Base-by-base conservation (phyloP, 2,888 invertebrate species). In the Parnassius orleans region DNA sequence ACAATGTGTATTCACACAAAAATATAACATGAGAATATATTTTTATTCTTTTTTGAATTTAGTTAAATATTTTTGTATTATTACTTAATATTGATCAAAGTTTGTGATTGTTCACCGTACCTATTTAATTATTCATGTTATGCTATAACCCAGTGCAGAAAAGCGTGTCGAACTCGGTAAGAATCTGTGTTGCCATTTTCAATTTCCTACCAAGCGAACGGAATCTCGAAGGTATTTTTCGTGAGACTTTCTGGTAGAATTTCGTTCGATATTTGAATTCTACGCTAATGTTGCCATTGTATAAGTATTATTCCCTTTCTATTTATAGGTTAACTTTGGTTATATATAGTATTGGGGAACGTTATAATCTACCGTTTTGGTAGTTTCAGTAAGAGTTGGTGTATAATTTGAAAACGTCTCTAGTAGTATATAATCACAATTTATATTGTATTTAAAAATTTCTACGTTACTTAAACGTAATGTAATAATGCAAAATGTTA, bases 201-300 rank as follows among this genome's bases (percentile, higher is more conserved):
- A 52, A 51, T 55, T 59, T 60, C 54, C 52, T 68, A 68, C 67
- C 68, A 66, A 68, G 63, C 62, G 53, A 53, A 64, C 69, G 75
- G 74, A 73, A 74, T 76, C 75, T 72, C 71, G 62, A 62, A 70
- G 68, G 70, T 76, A 74, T 74, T 74, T 60, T 64, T 71, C 61
- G 64, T 67, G 66, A 72, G 66, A 71, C 71, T 73, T 74, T 72
- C 72, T 68, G 69, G 61, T 68, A 64, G 73, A 73, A 60, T 74
- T 70, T 71, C 68, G 66, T 54, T 57, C 57, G 50, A 19, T 33
- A n/a, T 51, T 55, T 47, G 56, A 57, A 57, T 60, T 68, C 62
- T 58, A 62, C 48, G 51, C 44, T 58, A 54, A 65, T 67, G 67
- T 69, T 69, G 72, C 72, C 70, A 72, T 72, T 66, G 48, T 67